A percentile compares a stretch with the other conserved stretches of the same genome.
Conservation (phyloP, 2,888 invertebrate genomes). For the Polydrusus cervinus region DNA sequence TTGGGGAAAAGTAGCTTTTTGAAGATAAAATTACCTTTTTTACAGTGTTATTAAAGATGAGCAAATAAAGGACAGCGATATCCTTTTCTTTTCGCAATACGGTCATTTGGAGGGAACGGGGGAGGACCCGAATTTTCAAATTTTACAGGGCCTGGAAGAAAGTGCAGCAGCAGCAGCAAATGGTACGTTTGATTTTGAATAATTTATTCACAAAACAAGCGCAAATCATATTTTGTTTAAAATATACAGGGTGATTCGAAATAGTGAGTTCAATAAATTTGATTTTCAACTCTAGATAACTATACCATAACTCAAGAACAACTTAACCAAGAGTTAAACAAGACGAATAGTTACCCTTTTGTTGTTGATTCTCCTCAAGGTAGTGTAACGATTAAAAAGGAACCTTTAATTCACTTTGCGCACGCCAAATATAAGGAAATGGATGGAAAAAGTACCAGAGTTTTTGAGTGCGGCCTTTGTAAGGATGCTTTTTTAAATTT, state of each 20-base stretch:
- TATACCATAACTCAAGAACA: constrained; percentile 20
- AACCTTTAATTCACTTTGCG: constrained; percentile 11
- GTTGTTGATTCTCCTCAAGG: not conserved
- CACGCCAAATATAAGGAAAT: constrained; percentile 76
- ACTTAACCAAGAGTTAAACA: constrained; percentile 14
- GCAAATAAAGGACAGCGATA: constrained; percentile 63
- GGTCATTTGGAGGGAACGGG: constrained; percentile 55
- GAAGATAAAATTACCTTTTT: constrained; percentile 6
- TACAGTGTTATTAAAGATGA: constrained; percentile 62
- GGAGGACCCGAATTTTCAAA: constrained; percentile 26
- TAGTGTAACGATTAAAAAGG: constrained; percentile 12
- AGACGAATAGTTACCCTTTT: not conserved
- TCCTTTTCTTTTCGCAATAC: constrained; percentile 62
- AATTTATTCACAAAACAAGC: too few relatives aligned
- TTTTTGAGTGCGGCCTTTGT: constrained; percentile 87
- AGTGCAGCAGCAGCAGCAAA: not conserved
- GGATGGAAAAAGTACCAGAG: constrained; percentile 79
- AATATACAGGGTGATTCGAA: too few relatives aligned
- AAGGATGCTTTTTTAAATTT: constrained; percentile 64
- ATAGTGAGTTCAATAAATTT: too few relatives aligned
- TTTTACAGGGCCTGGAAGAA: constrained; percentile 31
- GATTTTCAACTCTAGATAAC: not conserved
- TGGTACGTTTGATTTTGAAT: constrained; percentile 17
- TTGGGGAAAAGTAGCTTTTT: not conserved
- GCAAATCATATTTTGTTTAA: not conserved